Base-by-base conservation (phyloP, 2,888 invertebrate genomes). In the Nebria brevicollis region DNA sequence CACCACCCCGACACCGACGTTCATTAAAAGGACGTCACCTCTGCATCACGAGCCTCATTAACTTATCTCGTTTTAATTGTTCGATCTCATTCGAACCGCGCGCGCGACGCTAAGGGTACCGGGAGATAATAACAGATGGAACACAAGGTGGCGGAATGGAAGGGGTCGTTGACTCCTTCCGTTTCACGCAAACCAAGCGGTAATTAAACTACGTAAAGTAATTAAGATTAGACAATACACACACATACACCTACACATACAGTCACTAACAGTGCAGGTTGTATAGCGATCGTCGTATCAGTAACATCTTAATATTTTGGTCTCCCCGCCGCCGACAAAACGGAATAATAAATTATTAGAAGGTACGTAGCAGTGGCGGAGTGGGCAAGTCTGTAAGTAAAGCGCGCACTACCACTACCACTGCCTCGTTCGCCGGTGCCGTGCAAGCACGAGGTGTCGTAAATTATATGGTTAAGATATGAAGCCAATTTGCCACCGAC, bases 271-370 rank as follows among this genome's bases (percentile, higher is more conserved):
- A 54, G 54, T 54, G 54, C 54, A 54, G 54, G 11, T 54, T 54
- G 54, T 54, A 54, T 54, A 70, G 70, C 34, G 70, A 25, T 26
- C 70, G 11, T 34, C 26, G 26, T 70, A 70, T 70, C 86, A 86
- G 86, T 85, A 86, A 85, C 86, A 87, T 87, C 87, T 87, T 86
- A 87, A 87, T 87, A 87, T 86, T 86, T 86, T 81, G 82, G 54
- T 85, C 85, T 86, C 85, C 86, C 86, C 54, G 54, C 54, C 54
- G 54, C 54, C 4, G 54, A 54, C 54, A 87, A 75, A 80, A 87
- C 86, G 86, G 86, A 87, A 87, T 87, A 87, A 87, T 87, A 87
- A 87, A 87, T 87, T 88, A 86, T 87, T 86, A 85, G 85, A 85
- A 85, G 84, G 84, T 85, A 85, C 54, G 54, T 13, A 1, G 54